These are phyloP conservation scores for Ennomos erosarius DNA, from an alignment of 2,888 invertebrate genomes.

Conservation along the genomic window DNA sequence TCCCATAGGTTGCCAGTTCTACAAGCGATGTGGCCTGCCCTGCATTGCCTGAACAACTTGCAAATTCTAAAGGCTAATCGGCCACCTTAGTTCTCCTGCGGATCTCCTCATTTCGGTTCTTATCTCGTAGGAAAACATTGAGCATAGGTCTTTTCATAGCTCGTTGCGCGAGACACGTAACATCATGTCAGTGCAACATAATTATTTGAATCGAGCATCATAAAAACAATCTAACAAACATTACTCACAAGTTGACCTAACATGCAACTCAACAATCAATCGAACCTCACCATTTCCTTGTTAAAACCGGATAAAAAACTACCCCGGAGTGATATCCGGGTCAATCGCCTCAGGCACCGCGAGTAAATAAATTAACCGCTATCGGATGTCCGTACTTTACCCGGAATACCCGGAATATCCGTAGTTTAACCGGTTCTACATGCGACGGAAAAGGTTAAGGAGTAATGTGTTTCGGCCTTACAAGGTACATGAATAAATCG, in stretches of 20 bases:
- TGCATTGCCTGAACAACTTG: too few species aligned
- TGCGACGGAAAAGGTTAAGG: slow-evolving; percentile 33
- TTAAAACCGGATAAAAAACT: slow-evolving; percentile 47
- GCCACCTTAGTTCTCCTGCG: too few species aligned
- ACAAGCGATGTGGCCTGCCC: too few species aligned
- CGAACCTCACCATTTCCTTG: slow-evolving; percentile 33
- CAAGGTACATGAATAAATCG: slow-evolving; percentile 23
- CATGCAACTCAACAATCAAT: slow-evolving; percentile 22
- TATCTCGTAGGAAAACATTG: too few species aligned
- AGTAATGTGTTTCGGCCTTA: slow-evolving; percentile 31
- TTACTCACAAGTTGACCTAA: slow-evolving; percentile 1
- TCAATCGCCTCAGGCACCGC: slow-evolving; percentile 65
- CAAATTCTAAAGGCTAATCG: too few species aligned
- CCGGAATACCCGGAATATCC: slow-evolving; percentile 42
- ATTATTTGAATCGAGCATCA: too few species aligned
- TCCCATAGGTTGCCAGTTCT: too few species aligned
- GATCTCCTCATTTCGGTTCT: too few species aligned
- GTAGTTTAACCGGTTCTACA: slow-evolving; percentile 18
- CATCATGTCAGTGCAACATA: too few species aligned
- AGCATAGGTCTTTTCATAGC: too few species aligned
- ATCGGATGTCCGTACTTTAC: slow-evolving; percentile 69
- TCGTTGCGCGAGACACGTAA: too few species aligned
- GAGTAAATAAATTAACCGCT: slow-evolving; percentile 78
- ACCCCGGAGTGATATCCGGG: slow-evolving; percentile 60
- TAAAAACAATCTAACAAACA: not conserved